These are phyloP conservation scores for Lepus oiostolus DNA, from an alignment of 2,797 vertebrate genomes.

Conservation along the genomic window DNA sequence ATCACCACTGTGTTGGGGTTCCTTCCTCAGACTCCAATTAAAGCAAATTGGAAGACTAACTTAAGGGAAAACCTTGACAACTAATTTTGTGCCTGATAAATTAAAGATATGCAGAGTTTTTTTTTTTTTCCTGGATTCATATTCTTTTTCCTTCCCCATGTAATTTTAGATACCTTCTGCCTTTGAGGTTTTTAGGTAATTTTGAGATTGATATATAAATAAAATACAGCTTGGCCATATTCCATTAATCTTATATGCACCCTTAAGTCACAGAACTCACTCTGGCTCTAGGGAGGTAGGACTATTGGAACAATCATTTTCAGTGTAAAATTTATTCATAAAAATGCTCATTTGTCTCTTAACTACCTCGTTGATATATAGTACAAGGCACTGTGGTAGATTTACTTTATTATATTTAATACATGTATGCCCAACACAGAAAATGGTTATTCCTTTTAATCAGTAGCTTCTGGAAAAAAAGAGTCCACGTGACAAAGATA, in stretches of 20 bases:
- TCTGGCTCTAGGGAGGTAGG: conserved; percentile 3
- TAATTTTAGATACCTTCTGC: conserved; percentile 76
- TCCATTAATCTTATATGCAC: conserved; percentile 55
- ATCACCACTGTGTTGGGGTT: not conserved
- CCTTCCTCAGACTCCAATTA: conserved; percentile 10
- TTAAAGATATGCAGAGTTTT: conserved; percentile 55
- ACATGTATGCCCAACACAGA: not conserved
- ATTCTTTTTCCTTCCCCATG: conserved; percentile 55
- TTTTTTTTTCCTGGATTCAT: conserved; percentile 41
- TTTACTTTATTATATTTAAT: conserved; percentile 40
- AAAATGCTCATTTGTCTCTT: conserved; percentile 60
- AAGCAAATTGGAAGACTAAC: conserved; percentile 27
- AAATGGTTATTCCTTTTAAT: not conserved
- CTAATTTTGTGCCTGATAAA: conserved; percentile 37
- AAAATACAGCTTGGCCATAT: conserved; percentile 67
- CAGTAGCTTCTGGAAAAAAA: not conserved
- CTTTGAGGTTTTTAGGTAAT: conserved; percentile 69
- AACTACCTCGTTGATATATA: not conserved
- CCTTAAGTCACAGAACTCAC: conserved; percentile 13
- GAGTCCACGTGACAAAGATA: not conserved
- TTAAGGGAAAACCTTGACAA: not conserved
- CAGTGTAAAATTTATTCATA: not conserved
- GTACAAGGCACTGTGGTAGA: not conserved
- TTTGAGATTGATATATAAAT: conserved; percentile 73
- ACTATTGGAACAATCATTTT: conserved; percentile 27